These are phyloP conservation scores for Natator depressus DNA, from an alignment of 2,113 vertebrate species.

Conservation along the genomic window DNA sequence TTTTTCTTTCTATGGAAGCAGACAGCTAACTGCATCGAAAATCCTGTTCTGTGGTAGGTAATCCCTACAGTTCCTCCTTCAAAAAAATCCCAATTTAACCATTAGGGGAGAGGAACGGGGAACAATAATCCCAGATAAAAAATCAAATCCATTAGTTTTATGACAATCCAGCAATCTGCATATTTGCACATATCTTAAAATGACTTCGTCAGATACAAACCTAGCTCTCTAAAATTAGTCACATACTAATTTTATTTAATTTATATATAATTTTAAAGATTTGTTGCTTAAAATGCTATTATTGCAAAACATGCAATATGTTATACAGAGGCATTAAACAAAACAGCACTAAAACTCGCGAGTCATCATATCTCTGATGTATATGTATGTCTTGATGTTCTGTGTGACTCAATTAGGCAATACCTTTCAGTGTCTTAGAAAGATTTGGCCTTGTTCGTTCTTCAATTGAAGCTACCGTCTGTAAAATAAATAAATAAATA, in stretches of 20 bases:
- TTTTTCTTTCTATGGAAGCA: not conserved
- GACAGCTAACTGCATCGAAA: not conserved
- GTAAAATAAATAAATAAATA: slow-evolving; percentile 19
- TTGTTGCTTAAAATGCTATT: not conserved
- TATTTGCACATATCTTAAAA: not conserved
- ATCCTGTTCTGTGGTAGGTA: not conserved
- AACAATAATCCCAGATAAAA: not conserved
- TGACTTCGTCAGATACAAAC: not conserved
- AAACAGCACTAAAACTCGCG: not conserved
- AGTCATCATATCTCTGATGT: not conserved
- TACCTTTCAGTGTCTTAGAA: slow-evolving; percentile 93
- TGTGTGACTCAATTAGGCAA: not conserved
- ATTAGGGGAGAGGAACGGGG: not conserved
- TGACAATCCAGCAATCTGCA: not conserved
- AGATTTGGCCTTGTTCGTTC: slow-evolving; percentile 93
- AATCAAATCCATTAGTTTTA: not conserved
- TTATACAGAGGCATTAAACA: not conserved
- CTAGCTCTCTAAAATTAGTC: not conserved
- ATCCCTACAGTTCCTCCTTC: not conserved
- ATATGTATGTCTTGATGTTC: not conserved
- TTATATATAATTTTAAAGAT: not conserved
- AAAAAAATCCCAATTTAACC: not conserved
- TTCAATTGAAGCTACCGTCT: slow-evolving; percentile 93
- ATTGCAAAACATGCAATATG: not conserved
- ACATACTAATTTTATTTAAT: not conserved